Evolutionary conservation across 2,113 vertebrate genomes (phyloP), one percentile per base, ranked within the genome.

Genomic region (Panthera leo): DNA sequence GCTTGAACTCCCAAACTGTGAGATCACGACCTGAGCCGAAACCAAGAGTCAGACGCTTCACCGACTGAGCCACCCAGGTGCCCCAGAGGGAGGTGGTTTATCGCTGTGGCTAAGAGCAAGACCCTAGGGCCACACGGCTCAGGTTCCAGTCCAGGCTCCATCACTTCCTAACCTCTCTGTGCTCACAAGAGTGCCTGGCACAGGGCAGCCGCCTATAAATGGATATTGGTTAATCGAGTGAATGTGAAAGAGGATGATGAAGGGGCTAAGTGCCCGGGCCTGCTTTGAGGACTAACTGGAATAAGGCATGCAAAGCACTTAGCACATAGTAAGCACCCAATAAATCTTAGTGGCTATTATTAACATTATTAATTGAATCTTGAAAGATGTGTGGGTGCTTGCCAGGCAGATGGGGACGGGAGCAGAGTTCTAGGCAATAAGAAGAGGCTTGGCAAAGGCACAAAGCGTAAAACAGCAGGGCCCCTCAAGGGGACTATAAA

Each of bases 321-420:
- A 79, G 91, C 76, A 96, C 85, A 53, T 51, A 91, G 96, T 83
- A 97, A 89, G 93, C 76, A 91, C 88, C 91, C 88, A 51, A 14
- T 85, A 88, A n/a, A 83, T 87, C 96, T 95, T 53, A 78, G 96
- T 82, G 71, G 94, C 96, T 93, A 31, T 92, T 96, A 89, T 96
- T 97, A 96, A 87, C 96, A 78, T 94, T 85, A 98, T 83, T 97
- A 98, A 98, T 91, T 95, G 93, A 96, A 91, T 94, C 88, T 87
- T 68, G 76, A 94, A 94, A 80, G 93, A 88, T 97, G 91, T 79
- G 91, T 97, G 94, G 97, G 95, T 83, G 93, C 88, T 34, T 93
- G 96, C 90, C 97, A 97, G 90, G 97, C 16, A 12, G 91, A 85
- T 31, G 88, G 92, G 94, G 76, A 89, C 1, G 23, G 73, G 76